These are phyloP conservation scores for Dicrostonyx torquatus DNA, from an alignment of 2,797 vertebrate species.

Conservation along the genomic window DNA sequence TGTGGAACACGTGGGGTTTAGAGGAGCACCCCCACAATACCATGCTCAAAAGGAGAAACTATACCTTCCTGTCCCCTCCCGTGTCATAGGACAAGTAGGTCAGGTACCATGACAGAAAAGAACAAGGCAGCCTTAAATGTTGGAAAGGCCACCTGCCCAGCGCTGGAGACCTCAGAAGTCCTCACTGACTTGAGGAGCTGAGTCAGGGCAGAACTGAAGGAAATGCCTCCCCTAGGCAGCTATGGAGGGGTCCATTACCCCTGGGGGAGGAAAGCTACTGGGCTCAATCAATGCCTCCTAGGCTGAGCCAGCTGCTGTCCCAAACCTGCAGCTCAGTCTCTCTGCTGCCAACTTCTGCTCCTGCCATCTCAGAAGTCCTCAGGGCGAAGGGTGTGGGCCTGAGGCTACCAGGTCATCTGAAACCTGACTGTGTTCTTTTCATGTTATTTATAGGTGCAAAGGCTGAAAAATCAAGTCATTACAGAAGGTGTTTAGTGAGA, in stretches of 20 bases:
- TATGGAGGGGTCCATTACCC: background rate
- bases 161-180: no score
- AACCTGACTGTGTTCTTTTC: background rate
- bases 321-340: background rate
- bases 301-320: background rate
- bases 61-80: fast-evolving
- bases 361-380: background rate
- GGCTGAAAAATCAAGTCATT: background rate
- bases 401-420: background rate
- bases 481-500: background rate
- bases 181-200: background rate
- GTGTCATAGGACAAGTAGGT: background rate
- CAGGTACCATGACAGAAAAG: background rate
- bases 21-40: background rate
- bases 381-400: background rate
- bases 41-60: no score
- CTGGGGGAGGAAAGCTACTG: background rate
- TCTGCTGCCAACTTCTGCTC: background rate
- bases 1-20: background rate
- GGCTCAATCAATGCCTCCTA: background rate
- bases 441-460: background rate
- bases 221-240: background rate
- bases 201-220: background rate
- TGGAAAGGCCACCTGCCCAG: background rate
- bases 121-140: background rate